Evolutionary conservation across 2,797 vertebrate genomes (phyloP).

Genomic region (Gadopsis bispinosus): DNA sequence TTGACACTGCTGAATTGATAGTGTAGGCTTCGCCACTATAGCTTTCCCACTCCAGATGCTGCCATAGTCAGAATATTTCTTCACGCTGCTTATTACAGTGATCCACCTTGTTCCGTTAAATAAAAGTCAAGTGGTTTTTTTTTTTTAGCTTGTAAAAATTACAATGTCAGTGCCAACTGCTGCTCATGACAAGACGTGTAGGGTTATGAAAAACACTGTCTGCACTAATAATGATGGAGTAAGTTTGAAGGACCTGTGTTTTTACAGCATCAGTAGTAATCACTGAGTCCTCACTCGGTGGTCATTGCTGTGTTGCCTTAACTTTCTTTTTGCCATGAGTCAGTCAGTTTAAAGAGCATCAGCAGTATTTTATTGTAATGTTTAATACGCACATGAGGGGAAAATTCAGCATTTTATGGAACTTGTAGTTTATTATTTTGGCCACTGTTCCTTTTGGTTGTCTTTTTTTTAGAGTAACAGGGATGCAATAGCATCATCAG

Average conservation of each 20-base stretch:
- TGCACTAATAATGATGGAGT: not conserved
- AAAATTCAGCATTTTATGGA: not conserved
- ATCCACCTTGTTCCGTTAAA: not conserved
- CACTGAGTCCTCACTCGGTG: not conserved
- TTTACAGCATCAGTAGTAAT: slow-evolving; percentile 1
- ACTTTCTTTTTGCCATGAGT: not conserved
- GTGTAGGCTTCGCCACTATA: slow-evolving; percentile 15
- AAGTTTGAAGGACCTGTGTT: not conserved
- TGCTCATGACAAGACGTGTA: slow-evolving; percentile 23
- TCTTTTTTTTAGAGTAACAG: not conserved
- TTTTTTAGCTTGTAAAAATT: not conserved
- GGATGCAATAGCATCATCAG: not conserved
- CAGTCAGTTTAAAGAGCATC: slow-evolving; percentile 4
- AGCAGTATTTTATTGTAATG: slow-evolving; percentile 2
- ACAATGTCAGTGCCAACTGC: slow-evolving; percentile 19
- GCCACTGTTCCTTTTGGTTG: not conserved
- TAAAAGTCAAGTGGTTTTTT: slow-evolving; percentile 25
- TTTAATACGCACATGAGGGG: not conserved
- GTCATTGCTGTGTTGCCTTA: not conserved
- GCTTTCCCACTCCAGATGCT: slow-evolving; percentile 18
- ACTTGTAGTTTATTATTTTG: not conserved
- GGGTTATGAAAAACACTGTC: slow-evolving; percentile 1
- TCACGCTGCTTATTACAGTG: slow-evolving; percentile 10
- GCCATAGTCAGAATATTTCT: slow-evolving; percentile 14
- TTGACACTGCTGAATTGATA: slow-evolving; percentile 24